Conservation (phyloP, 1,140 invertebrate species). For the Penaeus indicus region DNA sequence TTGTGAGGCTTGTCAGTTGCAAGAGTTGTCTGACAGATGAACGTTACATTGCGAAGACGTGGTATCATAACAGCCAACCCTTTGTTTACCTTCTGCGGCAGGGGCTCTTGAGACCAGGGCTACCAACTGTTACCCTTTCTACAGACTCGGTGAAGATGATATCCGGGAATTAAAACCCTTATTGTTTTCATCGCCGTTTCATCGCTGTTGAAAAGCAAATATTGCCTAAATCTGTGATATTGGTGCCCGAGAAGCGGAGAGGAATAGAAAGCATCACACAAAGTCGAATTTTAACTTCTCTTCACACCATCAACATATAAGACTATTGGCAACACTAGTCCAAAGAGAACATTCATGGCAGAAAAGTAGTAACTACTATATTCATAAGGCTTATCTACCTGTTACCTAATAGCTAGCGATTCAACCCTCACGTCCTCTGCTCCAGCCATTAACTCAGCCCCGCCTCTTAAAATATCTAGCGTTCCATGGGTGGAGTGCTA, state of each 20-base stretch:
- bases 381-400: slow-evolving; percentile 9
- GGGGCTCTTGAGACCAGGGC: slow-evolving; percentile 42
- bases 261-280: no score
- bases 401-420: neutral
- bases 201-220: no score
- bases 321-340: no score
- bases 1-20: no score
- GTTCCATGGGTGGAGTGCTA: slow-evolving; percentile 24
- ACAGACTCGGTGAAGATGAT: neutral
- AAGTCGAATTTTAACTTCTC: no score
- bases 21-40: no score
- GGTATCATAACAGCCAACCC: slow-evolving; percentile 15
- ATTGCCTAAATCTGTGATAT: no score
- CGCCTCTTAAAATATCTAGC: slow-evolving; percentile 46
- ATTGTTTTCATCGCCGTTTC: no score
- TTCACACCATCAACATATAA: no score
- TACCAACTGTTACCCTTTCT: slow-evolving; percentile 37
- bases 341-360: no score
- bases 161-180: no score
- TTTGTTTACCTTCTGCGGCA: slow-evolving; percentile 52
- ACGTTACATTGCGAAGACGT: neutral
- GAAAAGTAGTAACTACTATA: neutral
- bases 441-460: slow-evolving; percentile 1
- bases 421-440: neutral
- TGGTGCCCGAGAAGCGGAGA: no score